These are phyloP conservation scores for Toxostoma redivivum DNA, from an alignment of 2,113 vertebrate species.

Conservation along the genomic window DNA sequence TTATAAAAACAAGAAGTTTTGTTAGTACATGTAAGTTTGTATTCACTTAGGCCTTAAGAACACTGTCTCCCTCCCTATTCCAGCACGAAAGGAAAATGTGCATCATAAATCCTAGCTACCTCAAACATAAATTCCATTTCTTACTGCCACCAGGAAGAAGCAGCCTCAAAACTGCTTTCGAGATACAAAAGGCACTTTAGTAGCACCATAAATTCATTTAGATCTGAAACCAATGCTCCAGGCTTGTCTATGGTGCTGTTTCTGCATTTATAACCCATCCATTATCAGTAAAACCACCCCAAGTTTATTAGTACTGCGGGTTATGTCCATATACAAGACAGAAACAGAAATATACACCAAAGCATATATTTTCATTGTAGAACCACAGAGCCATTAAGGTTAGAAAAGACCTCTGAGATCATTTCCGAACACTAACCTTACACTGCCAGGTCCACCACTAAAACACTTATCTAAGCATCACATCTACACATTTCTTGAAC, in stretches of 20 bases:
- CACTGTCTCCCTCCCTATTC: background rate
- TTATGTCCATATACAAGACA: background rate
- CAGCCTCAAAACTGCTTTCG: background rate
- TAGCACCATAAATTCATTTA: background rate
- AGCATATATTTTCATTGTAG: background rate
- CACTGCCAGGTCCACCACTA: background rate
- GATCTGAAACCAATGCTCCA: background rate
- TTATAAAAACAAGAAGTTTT: background rate
- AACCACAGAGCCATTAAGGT: background rate
- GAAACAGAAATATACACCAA: background rate
- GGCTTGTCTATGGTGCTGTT: background rate
- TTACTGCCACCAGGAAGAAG: background rate
- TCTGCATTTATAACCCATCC: background rate
- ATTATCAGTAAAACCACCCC: background rate
- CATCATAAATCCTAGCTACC: background rate
- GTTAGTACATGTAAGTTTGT: background rate
- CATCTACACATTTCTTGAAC: background rate
- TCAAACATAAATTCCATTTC: background rate
- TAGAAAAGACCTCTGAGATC: background rate
- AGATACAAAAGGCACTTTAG: background rate
- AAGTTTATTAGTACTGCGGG: background rate
- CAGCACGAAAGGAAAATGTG: background rate
- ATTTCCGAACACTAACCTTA: background rate
- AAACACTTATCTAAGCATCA: accelerated
- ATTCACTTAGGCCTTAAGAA: background rate